Conservation (phyloP, 2,888 invertebrate genomes). For the Hofmannophila pseudospretella region DNA sequence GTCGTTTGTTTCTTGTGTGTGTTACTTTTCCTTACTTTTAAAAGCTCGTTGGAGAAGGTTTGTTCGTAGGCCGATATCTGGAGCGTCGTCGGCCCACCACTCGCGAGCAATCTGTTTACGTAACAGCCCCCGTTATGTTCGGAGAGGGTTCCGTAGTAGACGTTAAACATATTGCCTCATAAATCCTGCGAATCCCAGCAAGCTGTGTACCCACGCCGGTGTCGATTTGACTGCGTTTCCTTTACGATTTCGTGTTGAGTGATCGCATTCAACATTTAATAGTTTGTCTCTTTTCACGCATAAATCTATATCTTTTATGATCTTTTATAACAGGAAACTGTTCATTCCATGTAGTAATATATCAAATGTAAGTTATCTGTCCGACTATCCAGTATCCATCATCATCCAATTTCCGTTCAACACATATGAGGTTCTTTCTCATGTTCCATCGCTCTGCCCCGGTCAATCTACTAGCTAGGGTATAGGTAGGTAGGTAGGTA, state of each 20-base stretch:
- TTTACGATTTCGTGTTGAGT: conserved; percentile 65
- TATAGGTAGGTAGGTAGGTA: too few relatives aligned
- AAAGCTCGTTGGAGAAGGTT: too few relatives aligned
- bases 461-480: not conserved
- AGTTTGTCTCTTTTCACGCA: conserved; percentile 20
- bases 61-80: conserved; percentile 62
- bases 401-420: conserved; percentile 7
- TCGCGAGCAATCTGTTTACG: conserved; percentile 76
- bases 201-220: conserved; percentile 61
- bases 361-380: conserved; percentile 1
- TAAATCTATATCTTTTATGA: conserved; percentile 9
- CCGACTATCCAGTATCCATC: conserved; percentile 1
- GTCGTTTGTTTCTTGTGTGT: too few relatives aligned
- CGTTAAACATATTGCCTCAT: conserved; percentile 78
- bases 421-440: conserved; percentile 6
- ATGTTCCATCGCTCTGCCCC: not conserved
- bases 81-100: conserved; percentile 47
- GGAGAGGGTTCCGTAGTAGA: conserved; percentile 73
- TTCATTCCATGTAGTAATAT: not conserved
- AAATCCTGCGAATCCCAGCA: conserved; percentile 74
- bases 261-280: conserved; percentile 39
- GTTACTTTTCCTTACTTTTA: too few relatives aligned
- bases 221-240: conserved; percentile 75
- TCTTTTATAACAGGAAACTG: too few relatives aligned
- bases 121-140: conserved; percentile 75